Evolutionary conservation across 2,797 vertebrate genomes (phyloP).

Genomic region (Helostoma temminkii): DNA sequence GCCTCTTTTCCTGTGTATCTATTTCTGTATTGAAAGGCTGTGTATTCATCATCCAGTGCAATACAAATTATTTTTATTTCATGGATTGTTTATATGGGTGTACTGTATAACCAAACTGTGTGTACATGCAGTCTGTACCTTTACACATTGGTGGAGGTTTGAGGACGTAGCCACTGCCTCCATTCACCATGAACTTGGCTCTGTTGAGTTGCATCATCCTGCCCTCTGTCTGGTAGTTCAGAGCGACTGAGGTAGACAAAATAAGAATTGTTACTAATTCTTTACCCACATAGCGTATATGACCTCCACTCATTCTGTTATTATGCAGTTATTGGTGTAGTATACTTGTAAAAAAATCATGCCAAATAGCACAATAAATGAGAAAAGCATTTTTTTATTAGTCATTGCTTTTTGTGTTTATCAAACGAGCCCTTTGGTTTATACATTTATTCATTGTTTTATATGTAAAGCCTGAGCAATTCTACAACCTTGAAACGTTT

Average conservation of each 20-base stretch:
- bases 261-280: neutral
- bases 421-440: neutral
- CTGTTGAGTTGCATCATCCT: slow-evolving; percentile 98
- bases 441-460: slow-evolving; percentile 8
- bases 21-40: too few species aligned
- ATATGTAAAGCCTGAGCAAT: neutral
- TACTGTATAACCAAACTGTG: too few species aligned
- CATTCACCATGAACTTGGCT: slow-evolving; percentile 96
- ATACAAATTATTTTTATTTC: neutral
- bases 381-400: neutral
- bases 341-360: neutral
- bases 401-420: slow-evolving; percentile 1
- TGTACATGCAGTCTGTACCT: slow-evolving; percentile 80
- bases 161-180: slow-evolving; percentile 94
- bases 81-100: too few species aligned
- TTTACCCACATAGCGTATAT: neutral
- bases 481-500: slow-evolving; percentile 2
- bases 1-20: too few species aligned
- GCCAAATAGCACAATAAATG: neutral
- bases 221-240: slow-evolving; percentile 98
- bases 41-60: too few species aligned
- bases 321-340: neutral
- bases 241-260: slow-evolving; percentile 87
- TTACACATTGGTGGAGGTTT: slow-evolving; percentile 97
- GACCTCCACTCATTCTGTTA: neutral